A percentile compares a stretch with the other conserved stretches of the same genome.
These are phyloP conservation scores for Leucophenga maculata DNA, from an alignment of 2,888 invertebrate genomes.

Conservation along the genomic window DNA sequence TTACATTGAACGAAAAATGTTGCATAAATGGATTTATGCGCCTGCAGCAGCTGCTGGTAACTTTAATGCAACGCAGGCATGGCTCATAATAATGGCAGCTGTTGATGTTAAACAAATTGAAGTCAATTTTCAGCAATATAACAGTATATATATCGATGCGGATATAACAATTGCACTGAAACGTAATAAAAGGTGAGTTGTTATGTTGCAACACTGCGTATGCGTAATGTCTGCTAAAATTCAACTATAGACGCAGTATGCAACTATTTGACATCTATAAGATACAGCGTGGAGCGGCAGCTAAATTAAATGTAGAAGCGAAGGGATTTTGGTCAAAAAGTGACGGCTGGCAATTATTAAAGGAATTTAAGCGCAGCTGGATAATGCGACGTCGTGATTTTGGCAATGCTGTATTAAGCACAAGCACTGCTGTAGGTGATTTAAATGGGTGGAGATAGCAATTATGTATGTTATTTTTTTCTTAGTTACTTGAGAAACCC, in stretches of 20 bases:
- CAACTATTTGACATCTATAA: conserved; percentile 63
- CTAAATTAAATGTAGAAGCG: conserved; percentile 43
- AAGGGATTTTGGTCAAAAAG: conserved; percentile 61
- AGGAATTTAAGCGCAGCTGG: conserved; percentile 45
- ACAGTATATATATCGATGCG: conserved; percentile 60
- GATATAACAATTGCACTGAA: conserved; percentile 63
- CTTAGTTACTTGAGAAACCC: conserved; percentile 57
- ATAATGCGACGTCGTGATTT: conserved; percentile 59
- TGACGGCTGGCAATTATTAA: conserved; percentile 46
- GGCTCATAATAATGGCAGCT: conserved; percentile 54
- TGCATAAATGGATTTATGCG: conserved; percentile 41
- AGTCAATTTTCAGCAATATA: not conserved
- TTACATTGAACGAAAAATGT: conserved; percentile 15
- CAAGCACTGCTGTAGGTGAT: conserved; percentile 51
- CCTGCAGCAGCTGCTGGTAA: conserved; percentile 47
- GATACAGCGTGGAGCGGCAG: conserved; percentile 43
- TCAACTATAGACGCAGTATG: conserved; percentile 39
- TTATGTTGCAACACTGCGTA: not conserved
- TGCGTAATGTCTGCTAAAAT: not conserved
- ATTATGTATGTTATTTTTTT: not conserved
- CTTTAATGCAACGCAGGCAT: conserved; percentile 61
- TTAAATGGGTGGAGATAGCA: not conserved
- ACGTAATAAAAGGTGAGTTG: conserved; percentile 37
- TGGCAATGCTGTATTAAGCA: conserved; percentile 47
- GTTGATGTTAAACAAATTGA: not conserved